Conservation (phyloP, 1,140 invertebrate genomes). For the Latrodectus geometricus region DNA sequence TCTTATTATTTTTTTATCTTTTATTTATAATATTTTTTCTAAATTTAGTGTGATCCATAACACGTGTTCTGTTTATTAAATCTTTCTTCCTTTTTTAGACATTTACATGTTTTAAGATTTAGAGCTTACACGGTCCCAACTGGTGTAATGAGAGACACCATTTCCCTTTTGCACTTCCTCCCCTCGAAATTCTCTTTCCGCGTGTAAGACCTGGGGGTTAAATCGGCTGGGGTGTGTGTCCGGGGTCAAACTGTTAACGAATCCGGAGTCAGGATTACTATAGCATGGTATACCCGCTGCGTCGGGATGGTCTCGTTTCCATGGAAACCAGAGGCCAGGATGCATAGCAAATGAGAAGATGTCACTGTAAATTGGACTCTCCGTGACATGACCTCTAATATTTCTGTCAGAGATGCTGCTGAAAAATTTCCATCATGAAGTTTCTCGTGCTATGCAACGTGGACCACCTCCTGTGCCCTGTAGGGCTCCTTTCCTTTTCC, state of each 20-base stretch:
- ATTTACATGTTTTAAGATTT: constrained; percentile 16
- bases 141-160: constrained; percentile 37
- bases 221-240: background rate
- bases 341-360: constrained; percentile 60
- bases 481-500: background rate
- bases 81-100: too few species aligned
- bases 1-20: too few species aligned
- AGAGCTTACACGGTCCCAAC: constrained; percentile 20
- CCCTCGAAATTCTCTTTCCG: background rate
- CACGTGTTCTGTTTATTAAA: too few species aligned
- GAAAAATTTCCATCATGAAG: constrained; percentile 2
- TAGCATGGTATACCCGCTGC: constrained; percentile 3
- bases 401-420: constrained; percentile 39
- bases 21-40: too few species aligned
- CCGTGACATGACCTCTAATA: constrained; percentile 17
- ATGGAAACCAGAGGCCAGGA: constrained; percentile 22
- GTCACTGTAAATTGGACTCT: constrained; percentile 55
- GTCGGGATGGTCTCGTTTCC: constrained; percentile 29
- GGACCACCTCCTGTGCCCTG: background rate
- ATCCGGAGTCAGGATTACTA: constrained; percentile 34
- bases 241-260: constrained; percentile 57
- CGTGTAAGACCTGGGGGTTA: background rate
- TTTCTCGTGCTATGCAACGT: background rate
- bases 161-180: background rate
- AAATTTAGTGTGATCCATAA: too few species aligned